Evolutionary conservation across 2,113 vertebrate species (phyloP).

Genomic region (Plecturocebus donacophilus): DNA sequence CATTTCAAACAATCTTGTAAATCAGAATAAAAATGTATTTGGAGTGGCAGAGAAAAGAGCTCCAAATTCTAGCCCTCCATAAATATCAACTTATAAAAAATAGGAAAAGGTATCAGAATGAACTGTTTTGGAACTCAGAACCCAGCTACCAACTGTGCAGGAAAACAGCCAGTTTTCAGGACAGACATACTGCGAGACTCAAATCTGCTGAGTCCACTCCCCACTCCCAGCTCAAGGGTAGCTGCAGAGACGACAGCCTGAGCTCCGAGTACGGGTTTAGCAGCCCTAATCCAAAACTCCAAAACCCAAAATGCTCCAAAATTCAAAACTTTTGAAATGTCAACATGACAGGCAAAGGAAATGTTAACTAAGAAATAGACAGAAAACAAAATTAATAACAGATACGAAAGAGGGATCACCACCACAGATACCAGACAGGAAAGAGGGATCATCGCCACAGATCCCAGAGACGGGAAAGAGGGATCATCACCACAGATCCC

Average conservation of each 20-base stretch:
- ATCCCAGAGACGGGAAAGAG: no score
- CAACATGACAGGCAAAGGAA: not conserved
- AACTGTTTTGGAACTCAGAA: not conserved
- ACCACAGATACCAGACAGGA: no score
- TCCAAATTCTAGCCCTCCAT: not conserved
- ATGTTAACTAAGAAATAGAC: not conserved
- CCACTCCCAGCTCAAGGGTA: no score
- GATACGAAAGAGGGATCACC: no score
- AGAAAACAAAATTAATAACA: not conserved
- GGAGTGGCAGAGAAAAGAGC: not conserved
- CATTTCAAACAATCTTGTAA: not conserved
- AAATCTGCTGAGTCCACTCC: fast-evolving
- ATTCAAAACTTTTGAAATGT: not conserved
- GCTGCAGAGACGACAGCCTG: not conserved
- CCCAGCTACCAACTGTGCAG: not conserved
- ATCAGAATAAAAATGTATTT: not conserved
- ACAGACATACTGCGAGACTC: not conserved
- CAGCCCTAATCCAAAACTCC: not conserved
- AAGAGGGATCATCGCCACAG: no score
- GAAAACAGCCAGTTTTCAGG: not conserved
- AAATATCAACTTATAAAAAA: not conserved
- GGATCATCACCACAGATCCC: not conserved
- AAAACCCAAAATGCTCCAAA: not conserved
- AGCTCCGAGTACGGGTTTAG: not conserved
- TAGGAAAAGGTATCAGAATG: not conserved